Conservation (phyloP, 2,113 vertebrate species). For the Otus sunia region DNA sequence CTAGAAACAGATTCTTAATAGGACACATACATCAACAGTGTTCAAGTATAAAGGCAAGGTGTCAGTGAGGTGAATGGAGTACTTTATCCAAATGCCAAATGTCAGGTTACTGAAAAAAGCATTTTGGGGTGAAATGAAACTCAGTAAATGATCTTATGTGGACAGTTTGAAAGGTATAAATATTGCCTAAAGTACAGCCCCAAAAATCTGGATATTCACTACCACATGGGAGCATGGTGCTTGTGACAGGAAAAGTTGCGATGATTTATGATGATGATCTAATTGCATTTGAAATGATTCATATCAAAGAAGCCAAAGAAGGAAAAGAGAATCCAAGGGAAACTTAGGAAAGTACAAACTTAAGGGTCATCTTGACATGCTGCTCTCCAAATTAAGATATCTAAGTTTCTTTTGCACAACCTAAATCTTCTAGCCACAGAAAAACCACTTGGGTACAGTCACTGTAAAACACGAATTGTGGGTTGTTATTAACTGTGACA, state of each 20-base stretch:
- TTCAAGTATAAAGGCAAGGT: background rate
- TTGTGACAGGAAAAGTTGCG: background rate
- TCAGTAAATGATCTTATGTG: background rate
- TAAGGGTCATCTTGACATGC: background rate
- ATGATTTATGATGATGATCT: background rate
- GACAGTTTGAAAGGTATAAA: background rate
- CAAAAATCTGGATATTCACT: background rate
- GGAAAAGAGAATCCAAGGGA: background rate
- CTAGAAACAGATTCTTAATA: background rate
- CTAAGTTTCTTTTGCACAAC: background rate
- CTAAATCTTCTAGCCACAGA: background rate
- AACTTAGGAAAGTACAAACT: background rate
- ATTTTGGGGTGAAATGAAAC: background rate
- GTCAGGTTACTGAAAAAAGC: background rate
- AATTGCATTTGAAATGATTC: background rate
- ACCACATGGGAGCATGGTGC: background rate
- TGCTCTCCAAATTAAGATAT: background rate
- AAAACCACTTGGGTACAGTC: accelerated
- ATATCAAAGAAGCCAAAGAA: background rate
- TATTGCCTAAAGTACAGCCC: background rate
- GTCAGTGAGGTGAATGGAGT: background rate
- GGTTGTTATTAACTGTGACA: background rate
- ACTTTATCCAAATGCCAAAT: background rate
- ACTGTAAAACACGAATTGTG: background rate
- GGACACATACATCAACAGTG: background rate